Evolutionary conservation across 1,140 invertebrate genomes (phyloP).

Genomic region (Limonius californicus): DNA sequence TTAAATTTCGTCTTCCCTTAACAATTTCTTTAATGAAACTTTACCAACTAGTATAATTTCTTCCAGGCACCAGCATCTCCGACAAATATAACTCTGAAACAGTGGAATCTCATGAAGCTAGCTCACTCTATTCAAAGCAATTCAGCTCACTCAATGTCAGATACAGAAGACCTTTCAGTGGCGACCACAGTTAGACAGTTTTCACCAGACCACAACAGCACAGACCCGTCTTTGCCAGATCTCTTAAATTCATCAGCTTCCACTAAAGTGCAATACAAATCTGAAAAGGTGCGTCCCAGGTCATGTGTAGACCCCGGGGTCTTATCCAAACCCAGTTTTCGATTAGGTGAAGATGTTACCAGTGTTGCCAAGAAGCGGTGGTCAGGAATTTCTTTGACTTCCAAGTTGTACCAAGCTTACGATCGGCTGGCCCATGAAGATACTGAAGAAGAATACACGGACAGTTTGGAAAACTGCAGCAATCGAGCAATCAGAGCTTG

Average conservation of each 20-base stretch:
- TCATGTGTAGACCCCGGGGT: constrained; percentile 62
- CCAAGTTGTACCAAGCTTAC: constrained; percentile 66
- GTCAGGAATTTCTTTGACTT: constrained; percentile 67
- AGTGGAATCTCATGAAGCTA: constrained; percentile 55
- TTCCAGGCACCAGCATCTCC: neutral
- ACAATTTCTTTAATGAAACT: too few relatives aligned
- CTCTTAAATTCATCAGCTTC: constrained; percentile 50
- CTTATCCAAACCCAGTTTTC: constrained; percentile 48
- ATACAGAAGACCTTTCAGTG: constrained; percentile 40
- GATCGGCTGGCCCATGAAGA: constrained; percentile 64
- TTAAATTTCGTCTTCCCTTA: too few relatives aligned
- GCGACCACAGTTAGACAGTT: constrained; percentile 41
- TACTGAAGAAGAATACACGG: constrained; percentile 70
- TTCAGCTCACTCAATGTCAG: constrained; percentile 48
- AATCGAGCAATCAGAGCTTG: constrained; percentile 2
- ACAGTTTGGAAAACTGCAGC: constrained; percentile 60
- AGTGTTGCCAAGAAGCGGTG: constrained; percentile 63
- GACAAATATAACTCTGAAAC: constrained; percentile 37
- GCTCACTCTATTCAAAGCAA: constrained; percentile 54
- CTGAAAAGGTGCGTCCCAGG: constrained; percentile 59
- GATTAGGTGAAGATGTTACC: constrained; percentile 54
- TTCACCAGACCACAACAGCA: constrained; percentile 45
- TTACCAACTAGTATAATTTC: too few relatives aligned
- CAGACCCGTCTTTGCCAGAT: constrained; percentile 48
- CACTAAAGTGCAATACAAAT: constrained; percentile 48